Percentiles rank a stretch among this genome's conserved stretches.
These are phyloP conservation scores for Fratercula arctica DNA, from an alignment of 2,797 vertebrate genomes.

Conservation along the genomic window DNA sequence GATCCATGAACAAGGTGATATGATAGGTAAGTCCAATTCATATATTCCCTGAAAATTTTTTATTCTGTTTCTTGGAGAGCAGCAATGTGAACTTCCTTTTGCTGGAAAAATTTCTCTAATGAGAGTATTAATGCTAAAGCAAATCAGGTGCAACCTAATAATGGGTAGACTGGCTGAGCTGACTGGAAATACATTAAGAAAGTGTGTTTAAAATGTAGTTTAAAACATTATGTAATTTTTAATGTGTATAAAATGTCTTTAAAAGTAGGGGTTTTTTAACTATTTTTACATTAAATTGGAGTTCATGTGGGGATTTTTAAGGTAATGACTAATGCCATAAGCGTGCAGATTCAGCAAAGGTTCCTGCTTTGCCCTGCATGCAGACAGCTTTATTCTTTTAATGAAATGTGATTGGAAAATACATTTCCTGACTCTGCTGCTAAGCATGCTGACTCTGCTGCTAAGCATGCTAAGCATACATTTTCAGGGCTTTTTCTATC, in stretches of 20 bases:
- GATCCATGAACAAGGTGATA: slow-evolving; percentile 97
- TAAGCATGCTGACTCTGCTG: too few species aligned
- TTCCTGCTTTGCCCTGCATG: background rate
- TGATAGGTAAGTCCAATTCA: slow-evolving; percentile 87
- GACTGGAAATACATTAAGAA: background rate
- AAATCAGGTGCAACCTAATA: background rate
- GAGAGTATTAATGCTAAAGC: background rate
- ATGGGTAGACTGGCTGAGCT: background rate
- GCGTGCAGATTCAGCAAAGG: background rate
- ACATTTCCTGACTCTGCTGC: background rate
- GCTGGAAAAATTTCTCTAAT: background rate
- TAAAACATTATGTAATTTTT: background rate
- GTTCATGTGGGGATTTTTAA: background rate
- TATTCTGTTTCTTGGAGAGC: background rate
- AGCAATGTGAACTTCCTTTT: background rate
- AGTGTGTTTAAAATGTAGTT: background rate
- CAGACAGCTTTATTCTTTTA: background rate
- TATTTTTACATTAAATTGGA: background rate
- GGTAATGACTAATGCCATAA: background rate
- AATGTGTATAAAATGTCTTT: background rate
- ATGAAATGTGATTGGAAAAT: background rate
- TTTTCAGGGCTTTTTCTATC: background rate
- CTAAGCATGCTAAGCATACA: too few species aligned
- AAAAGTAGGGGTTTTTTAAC: background rate
- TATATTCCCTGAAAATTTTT: background rate